These are phyloP conservation scores for Pseudococcus jackbeardsleyi DNA, from an alignment of 2,888 invertebrate species.

Conservation along the genomic window DNA sequence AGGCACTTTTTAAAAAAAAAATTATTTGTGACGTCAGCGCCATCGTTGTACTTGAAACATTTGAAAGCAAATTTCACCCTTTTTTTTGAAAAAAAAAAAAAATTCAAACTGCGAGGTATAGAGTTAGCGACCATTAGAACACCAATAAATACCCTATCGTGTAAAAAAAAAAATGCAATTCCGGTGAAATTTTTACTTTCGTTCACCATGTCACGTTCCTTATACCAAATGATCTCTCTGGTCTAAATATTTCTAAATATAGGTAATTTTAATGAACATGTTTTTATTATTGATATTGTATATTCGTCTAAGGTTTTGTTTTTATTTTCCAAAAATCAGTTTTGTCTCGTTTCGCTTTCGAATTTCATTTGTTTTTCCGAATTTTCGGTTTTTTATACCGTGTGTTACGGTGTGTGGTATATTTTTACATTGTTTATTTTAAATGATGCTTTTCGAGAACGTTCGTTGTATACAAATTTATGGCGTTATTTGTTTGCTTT, in stretches of 20 bases:
- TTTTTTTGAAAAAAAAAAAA: no score
- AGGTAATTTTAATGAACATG: conserved; percentile 18
- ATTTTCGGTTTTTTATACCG: neutral
- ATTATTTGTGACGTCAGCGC: no score
- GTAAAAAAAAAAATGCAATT: neutral
- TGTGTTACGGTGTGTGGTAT: conserved; percentile 12
- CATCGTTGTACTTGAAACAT: no score
- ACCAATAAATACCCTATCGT: no score
- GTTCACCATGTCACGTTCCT: conserved; percentile 18
- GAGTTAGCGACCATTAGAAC: no score
- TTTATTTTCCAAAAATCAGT: neutral
- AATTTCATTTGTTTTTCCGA: neutral
- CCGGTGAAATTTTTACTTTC: neutral
- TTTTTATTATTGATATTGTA: conserved; percentile 23
- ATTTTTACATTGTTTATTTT: conserved; percentile 16
- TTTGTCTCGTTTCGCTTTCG: conserved; percentile 18
- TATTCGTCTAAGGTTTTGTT: neutral
- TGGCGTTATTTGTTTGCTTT: conserved; percentile 24
- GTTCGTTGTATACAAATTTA: neutral
- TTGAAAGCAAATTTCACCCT: no score
- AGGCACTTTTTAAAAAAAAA: no score
- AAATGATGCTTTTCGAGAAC: neutral
- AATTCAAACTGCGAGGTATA: no score
- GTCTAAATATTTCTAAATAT: conserved; percentile 21
- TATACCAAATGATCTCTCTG: conserved; percentile 44